A percentile compares a stretch with the other conserved stretches of the same genome.
Conservation (phyloP, 1,140 invertebrate species). For the Drosophila sucinea region DNA sequence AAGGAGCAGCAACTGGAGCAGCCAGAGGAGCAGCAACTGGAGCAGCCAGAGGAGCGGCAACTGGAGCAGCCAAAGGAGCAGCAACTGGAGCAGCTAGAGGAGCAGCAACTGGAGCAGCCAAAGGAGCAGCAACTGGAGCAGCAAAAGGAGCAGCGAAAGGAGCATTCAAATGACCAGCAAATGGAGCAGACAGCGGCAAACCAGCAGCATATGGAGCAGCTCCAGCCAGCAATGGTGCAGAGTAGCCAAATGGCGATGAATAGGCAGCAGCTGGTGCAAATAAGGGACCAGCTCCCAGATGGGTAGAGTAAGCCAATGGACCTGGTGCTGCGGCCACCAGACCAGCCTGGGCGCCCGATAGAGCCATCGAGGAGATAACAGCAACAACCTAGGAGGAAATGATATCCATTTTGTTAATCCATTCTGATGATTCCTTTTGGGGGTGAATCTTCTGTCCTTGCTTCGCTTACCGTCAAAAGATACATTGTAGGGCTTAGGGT, state of each 20-base stretch:
- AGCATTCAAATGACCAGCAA: constrained; percentile 32
- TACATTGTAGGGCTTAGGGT: constrained; percentile 81
- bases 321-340: constrained; percentile 57
- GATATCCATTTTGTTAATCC: not conserved
- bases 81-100: constrained; percentile 61
- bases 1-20: constrained; percentile 59
- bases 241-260: constrained; percentile 40
- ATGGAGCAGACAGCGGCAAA: constrained; percentile 34
- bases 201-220: constrained; percentile 27
- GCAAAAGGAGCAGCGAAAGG: constrained; percentile 46
- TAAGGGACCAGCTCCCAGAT: constrained; percentile 49
- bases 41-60: constrained; percentile 65
- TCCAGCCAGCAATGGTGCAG: constrained; percentile 40
- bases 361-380: constrained; percentile 79
- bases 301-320: constrained; percentile 65
- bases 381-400: constrained; percentile 63
- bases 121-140: constrained; percentile 61
- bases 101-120: constrained; percentile 50
- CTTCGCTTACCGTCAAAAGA: constrained; percentile 76
- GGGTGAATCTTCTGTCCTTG: not conserved
- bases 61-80: constrained; percentile 47
- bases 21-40: constrained; percentile 54
- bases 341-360: constrained; percentile 64
- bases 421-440: not conserved
- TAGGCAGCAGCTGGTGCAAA: constrained; percentile 59